phyloP scores from a whole-genome alignment of 2,113 vertebrate species.

The Struthidea cinerea region DNA sequence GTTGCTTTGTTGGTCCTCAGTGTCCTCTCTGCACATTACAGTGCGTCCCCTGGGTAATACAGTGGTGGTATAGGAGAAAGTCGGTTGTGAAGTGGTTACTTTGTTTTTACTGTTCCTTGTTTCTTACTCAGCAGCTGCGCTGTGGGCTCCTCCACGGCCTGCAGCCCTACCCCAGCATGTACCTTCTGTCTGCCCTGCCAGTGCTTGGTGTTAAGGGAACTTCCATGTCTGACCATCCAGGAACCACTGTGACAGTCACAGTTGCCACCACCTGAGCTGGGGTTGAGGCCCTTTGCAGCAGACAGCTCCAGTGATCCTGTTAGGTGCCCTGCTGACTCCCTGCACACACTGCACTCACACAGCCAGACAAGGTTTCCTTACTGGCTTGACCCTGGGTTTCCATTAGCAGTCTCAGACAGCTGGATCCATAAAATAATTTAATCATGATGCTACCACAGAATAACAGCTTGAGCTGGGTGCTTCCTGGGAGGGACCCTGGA shows the following conservation, averaged over 20 bases:
- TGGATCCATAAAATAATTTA: not conserved
- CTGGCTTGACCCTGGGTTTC: not conserved
- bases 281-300: not conserved
- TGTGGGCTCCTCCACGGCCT: rapidly evolving
- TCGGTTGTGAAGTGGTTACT: not conserved
- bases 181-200: not conserved
- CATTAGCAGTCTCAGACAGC: not conserved
- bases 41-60: not conserved
- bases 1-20: not conserved
- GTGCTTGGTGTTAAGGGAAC: not conserved
- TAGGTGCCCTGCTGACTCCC: not conserved
- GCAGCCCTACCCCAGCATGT: rapidly evolving
- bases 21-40: too few species aligned
- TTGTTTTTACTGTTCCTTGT: not conserved
- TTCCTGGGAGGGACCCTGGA: not conserved
- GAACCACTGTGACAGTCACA: not conserved
- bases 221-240: not conserved
- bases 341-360: not conserved
- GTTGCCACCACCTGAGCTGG: not conserved
- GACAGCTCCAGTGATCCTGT: not conserved
- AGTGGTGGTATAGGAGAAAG: not conserved
- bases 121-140: rapidly evolving
- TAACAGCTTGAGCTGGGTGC: not conserved
- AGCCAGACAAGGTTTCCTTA: not conserved
- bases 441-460: not conserved